These are phyloP conservation scores for Steromphala cineraria DNA, from an alignment of 2,888 invertebrate genomes.

Conservation along the genomic window DNA sequence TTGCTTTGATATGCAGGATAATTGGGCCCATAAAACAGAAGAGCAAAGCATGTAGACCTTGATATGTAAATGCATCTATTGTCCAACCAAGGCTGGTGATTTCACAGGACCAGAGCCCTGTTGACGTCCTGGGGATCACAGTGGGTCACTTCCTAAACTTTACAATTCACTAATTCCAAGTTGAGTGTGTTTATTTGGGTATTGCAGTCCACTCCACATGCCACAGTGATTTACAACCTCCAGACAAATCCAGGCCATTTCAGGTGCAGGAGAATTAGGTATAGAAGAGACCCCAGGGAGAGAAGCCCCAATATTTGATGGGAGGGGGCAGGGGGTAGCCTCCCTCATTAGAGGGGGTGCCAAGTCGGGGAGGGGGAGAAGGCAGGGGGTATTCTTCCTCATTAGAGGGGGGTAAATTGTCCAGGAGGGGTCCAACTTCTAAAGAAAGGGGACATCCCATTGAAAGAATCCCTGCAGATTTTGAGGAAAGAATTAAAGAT, in stretches of 20 bases:
- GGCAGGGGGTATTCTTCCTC: neutral
- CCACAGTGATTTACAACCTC: constrained; percentile 2
- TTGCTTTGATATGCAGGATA: no score
- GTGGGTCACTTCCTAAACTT: neutral
- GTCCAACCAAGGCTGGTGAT: no score
- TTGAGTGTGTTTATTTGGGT: neutral
- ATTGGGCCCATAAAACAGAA: no score
- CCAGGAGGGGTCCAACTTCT: no score
- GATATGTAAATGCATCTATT: no score
- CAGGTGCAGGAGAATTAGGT: neutral
- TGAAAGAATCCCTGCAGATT: no score
- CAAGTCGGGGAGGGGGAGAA: neutral
- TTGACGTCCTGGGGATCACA: neutral
- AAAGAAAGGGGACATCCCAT: no score
- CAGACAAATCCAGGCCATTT: constrained; percentile 3
- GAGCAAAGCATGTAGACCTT: no score
- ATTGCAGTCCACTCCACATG: neutral
- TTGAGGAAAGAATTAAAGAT: no score
- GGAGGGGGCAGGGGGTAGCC: neutral
- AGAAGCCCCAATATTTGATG: no score
- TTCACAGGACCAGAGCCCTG: neutral
- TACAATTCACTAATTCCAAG: constrained; percentile 6
- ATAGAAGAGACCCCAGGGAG: neutral
- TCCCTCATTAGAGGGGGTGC: neutral
- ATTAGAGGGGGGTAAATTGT: no score